phyloP scores from a whole-genome alignment of 53 echinoderm and acorn worm genomes.

The Crossaster papposus region DNA sequence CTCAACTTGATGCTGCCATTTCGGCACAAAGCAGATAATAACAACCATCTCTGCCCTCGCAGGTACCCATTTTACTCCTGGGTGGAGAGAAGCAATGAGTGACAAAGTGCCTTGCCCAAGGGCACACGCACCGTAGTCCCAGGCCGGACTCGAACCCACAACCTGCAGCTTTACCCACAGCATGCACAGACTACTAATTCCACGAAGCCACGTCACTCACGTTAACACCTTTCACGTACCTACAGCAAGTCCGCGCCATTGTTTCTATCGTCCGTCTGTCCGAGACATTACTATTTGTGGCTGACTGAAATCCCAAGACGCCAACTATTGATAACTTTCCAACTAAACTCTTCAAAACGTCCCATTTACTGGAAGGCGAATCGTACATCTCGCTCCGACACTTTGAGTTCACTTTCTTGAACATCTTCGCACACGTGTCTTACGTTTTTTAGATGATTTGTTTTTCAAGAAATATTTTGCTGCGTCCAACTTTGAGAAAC shows the following conservation, averaged over 20 bases:
- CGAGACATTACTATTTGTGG: background rate
- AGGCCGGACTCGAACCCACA: no score
- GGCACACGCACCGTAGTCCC: no score
- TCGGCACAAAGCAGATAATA: no score
- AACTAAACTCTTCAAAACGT: conserved; percentile 17
- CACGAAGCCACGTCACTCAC: no score
- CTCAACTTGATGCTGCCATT: no score
- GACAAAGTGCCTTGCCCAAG: no score
- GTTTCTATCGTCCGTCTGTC: conserved; percentile 16
- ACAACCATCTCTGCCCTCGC: no score
- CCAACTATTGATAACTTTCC: conserved; percentile 17
- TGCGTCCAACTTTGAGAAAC: background rate
- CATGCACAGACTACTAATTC: no score
- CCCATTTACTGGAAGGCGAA: conserved; percentile 38
- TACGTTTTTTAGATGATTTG: background rate
- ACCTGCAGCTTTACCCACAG: no score
- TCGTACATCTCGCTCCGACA: background rate
- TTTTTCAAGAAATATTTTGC: background rate
- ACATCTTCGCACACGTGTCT: background rate
- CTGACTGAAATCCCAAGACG: background rate
- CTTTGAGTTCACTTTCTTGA: background rate
- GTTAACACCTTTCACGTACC: background rate
- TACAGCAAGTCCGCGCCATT: conserved; percentile 32
- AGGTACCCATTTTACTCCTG: no score
- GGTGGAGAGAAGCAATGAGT: no score